Evolutionary conservation across 1,140 invertebrate species (phyloP).

Genomic region (Bombus affinis): DNA sequence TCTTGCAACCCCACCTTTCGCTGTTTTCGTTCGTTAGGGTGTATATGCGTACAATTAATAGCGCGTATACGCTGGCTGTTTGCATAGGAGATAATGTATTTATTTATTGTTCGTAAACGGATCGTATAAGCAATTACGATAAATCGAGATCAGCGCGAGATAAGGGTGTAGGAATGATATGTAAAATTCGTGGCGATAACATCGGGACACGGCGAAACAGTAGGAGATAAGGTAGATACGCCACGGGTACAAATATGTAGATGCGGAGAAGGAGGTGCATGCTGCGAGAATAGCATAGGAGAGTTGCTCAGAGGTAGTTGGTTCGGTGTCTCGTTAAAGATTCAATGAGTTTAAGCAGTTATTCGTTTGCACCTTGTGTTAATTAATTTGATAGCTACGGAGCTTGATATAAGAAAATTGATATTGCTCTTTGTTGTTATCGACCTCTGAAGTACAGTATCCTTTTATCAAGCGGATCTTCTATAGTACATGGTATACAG

Average conservation of each 20-base stretch:
- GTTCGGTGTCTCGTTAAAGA: background rate
- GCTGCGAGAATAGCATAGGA: background rate
- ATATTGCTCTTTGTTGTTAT: background rate
- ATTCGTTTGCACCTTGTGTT: background rate
- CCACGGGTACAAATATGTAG: constrained; percentile 1
- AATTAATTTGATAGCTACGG: too few species aligned
- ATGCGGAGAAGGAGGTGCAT: background rate
- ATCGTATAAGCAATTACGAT: background rate
- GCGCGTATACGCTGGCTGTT: background rate
- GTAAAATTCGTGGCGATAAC: constrained; percentile 24
- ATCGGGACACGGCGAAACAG: constrained; percentile 18
- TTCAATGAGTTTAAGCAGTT: background rate
- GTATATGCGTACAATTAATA: constrained; percentile 17
- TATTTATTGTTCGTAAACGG: constrained; percentile 16
- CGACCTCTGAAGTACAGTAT: too few species aligned
- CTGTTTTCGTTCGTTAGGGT: constrained; percentile 19
- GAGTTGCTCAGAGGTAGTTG: background rate
- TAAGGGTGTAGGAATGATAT: background rate
- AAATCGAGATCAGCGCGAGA: constrained; percentile 14
- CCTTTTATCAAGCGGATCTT: background rate
- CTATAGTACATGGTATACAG: background rate
- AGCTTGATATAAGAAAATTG: background rate
- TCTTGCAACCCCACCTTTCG: background rate
- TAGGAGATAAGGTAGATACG: constrained; percentile 22
- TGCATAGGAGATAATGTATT: constrained; percentile 27